These are phyloP conservation scores for Acrobasis repandana DNA, from an alignment of 2,888 invertebrate species.

Conservation along the genomic window DNA sequence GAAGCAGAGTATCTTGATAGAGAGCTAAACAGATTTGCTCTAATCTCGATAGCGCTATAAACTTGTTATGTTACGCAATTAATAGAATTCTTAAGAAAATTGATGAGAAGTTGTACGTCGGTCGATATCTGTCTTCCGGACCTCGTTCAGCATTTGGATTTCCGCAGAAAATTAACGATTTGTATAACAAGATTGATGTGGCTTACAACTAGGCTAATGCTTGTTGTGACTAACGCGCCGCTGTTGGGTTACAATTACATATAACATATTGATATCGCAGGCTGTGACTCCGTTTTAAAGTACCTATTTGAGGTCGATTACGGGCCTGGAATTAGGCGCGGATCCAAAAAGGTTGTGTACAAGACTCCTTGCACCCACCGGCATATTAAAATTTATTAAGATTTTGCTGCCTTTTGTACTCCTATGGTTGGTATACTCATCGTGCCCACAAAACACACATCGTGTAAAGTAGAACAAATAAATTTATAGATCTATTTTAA, in stretches of 20 bases:
- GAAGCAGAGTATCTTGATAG: background rate
- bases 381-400: too few species aligned
- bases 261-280: background rate
- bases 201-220: conserved; percentile 15
- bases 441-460: too few species aligned
- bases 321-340: too few species aligned
- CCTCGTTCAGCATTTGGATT: conserved; percentile 7
- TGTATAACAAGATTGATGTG: conserved; percentile 15
- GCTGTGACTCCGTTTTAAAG: background rate
- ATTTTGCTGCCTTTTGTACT: too few species aligned
- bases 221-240: background rate
- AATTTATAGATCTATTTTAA: too few species aligned
- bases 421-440: too few species aligned
- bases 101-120: conserved; percentile 8
- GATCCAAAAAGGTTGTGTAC: too few species aligned
- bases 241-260: conserved; percentile 1
- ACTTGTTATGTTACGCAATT: conserved; percentile 12
- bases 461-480: too few species aligned
- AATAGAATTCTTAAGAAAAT: conserved; percentile 1
- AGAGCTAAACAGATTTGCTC: background rate
- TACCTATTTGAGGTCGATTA: background rate
- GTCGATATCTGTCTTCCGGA: conserved; percentile 6
- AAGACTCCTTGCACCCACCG: too few species aligned
- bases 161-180: conserved; percentile 13
- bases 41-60: conserved; percentile 6